Conservation (phyloP, 2,113 vertebrate species). For the Nerophis ophidion region DNA sequence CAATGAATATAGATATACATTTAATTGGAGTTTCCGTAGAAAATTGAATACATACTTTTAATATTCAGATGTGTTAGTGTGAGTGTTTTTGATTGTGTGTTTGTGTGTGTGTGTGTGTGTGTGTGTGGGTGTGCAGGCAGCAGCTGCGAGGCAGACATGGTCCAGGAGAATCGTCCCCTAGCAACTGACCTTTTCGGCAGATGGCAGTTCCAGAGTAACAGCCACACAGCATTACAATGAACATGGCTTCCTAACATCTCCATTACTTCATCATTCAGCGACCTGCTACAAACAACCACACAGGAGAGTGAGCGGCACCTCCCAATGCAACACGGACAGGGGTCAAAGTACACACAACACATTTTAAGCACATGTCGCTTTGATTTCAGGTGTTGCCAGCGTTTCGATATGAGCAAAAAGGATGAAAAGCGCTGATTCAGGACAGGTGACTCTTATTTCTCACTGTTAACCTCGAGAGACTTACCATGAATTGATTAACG, state of each 20-base stretch:
- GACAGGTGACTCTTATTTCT: constrained; percentile 22
- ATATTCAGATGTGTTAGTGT: constrained; percentile 18
- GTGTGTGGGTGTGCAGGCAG: constrained; percentile 59
- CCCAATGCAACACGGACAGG: background rate
- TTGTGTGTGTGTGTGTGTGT: constrained; percentile 6
- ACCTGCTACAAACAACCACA: constrained; percentile 54
- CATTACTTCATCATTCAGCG: constrained; percentile 66
- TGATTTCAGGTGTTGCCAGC: constrained; percentile 27
- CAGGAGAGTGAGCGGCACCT: constrained; percentile 35
- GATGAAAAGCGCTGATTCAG: constrained; percentile 27
- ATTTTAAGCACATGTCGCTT: constrained; percentile 11
- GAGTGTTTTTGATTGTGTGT: constrained; percentile 30
- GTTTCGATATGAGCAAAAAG: constrained; percentile 27
- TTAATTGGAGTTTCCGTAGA: background rate
- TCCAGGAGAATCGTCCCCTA: constrained; percentile 70
- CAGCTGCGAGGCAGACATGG: constrained; percentile 76
- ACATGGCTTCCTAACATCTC: constrained; percentile 71
- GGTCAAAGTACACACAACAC: constrained; percentile 1
- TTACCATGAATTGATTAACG: too few relatives aligned
- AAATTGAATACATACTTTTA: constrained; percentile 6
- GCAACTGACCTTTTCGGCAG: constrained; percentile 76
- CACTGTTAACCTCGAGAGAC: constrained; percentile 48
- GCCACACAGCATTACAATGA: constrained; percentile 71
- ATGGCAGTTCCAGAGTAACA: constrained; percentile 73
- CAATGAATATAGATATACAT: too few relatives aligned